Evolutionary conservation across 1,140 invertebrate genomes (phyloP), one percentile per base, ranked within the genome.

Genomic region (Heliconius hermathena): DNA sequence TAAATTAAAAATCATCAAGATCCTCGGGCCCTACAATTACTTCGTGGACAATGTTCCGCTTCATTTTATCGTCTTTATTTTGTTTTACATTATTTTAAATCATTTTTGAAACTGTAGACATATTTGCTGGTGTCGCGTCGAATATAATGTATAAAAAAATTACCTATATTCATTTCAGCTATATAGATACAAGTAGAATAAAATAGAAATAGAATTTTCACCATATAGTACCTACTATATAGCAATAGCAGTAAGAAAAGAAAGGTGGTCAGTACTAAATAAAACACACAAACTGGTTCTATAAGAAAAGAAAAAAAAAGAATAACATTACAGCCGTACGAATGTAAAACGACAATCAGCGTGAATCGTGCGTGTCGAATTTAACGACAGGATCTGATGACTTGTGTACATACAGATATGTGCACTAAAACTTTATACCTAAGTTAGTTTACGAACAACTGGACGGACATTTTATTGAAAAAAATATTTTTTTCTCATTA

Each of bases 1-100:
- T 60, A 60, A 60, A 60, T 60, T 60, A 60, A 60, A 60, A 60
- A 60, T 60, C 54, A 60, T 60, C 54, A 60, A 60, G 54, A 60
- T 22, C 54, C 54, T 60, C n/a, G n/a, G 54, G 54, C 54, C 54
- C 54, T 60, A 60, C 54, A 60, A 60, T 60, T 60, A 26, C 54
- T 60, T 60, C 8, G 54, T 60, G n/a, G 54, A 60, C 54, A 60
- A 22, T 60, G 54, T 60, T 60, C 54, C 11, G n/a, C 54, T 60
- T 60, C n/a, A 60, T 60, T 60, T 60, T 60, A 60, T 60, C n/a
- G 20, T 22, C 54, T 60, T 60, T 60, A 22, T 60, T 60, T 60
- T 22, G n/a, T 22, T 60, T 60, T 60, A 60, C n/a, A 60, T 60
- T 60, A 9, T 57, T 57, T 60, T 22, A 8, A 60, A 60, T n/a